Percentiles rank a stretch among this genome's conserved stretches.
Conservation (phyloP, 2,888 invertebrate genomes). For the Drosophila testacea region DNA sequence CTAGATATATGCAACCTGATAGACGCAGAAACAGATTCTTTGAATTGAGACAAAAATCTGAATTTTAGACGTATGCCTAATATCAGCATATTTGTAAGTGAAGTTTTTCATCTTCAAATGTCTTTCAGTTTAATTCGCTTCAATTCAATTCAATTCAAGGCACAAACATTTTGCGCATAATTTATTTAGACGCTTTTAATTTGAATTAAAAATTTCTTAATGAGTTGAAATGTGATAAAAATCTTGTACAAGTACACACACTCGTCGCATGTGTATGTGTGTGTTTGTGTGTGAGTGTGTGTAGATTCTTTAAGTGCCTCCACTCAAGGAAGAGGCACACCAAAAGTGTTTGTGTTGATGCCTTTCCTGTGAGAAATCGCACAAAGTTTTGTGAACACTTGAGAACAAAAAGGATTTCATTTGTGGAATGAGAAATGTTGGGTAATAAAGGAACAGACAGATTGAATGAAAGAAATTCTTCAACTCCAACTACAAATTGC, state of each 20-base stretch:
- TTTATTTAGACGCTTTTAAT: conserved; percentile 78
- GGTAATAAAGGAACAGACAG: conserved; percentile 1
- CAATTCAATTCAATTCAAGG: conserved; percentile 35
- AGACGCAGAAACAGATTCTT: too few relatives aligned
- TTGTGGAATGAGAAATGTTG: conserved; percentile 13
- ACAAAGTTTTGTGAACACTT: conserved; percentile 75
- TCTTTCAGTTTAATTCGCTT: conserved; percentile 17
- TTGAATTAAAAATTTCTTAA: conserved; percentile 74
- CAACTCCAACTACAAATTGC: conserved; percentile 17
- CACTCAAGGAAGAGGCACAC: conserved; percentile 50
- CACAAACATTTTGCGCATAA: conserved; percentile 62
- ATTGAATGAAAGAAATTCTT: conserved; percentile 5
- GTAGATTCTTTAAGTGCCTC: conserved; percentile 57
- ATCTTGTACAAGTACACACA: conserved; percentile 56
- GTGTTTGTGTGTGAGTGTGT: conserved; percentile 26
- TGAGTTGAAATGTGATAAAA: conserved; percentile 73
- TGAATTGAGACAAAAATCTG: too few relatives aligned
- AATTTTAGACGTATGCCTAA: too few relatives aligned
- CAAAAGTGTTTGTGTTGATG: conserved; percentile 84
- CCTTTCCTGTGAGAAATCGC: conserved; percentile 85
- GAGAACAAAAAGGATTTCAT: conserved; percentile 37
- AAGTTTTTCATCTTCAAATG: conserved; percentile 7
- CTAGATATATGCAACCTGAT: too few relatives aligned
- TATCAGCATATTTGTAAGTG: too few relatives aligned
- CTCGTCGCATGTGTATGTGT: conserved; percentile 1